Evolutionary conservation across 2,888 invertebrate genomes (phyloP), one percentile per base, ranked within the genome.

Genomic region (Amphipyra berbera): DNA sequence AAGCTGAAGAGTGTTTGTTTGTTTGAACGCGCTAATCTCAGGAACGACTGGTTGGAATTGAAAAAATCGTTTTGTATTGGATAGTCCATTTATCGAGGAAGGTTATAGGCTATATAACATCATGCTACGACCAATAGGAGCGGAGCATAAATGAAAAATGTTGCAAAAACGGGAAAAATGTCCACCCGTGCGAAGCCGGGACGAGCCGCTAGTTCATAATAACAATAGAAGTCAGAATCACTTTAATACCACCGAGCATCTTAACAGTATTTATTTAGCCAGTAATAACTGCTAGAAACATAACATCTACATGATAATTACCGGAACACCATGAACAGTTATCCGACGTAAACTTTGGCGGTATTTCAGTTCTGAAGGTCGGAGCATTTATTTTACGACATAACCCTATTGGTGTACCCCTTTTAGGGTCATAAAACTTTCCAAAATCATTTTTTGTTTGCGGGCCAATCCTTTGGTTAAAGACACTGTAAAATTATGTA

Each of bases 341-440:
- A 90, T 72, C 77, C 78, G 68, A 82, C 68, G 83, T 77, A 79
- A 79, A 73, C 79, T 82, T 79, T 78, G 85, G 81, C 86, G 86
- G 84, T 77, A 54, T 79, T 73, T 88, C 87, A 88, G 76, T 79
- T 66, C 61, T 70, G 68, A 81, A 78, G 63, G 75, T 68, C 64
- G 56, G 53, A 79, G 86, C 88, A 88, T 91, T 92, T 88, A 87
- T 87, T 92, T 93, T 90, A 93, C 85, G 81, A 83, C 85, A 74
- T 77, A 68, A 80, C 79, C 83, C 87, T 79, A 76, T 68, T 56
- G 57, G 68, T 86, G 71, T 86, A 91, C 87, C 91, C 90, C 90
- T 91, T n/a, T 93, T 89, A 83, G 84, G 76, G 87, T 79, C 87
- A 88, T 94, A 93, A 91, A 93, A 93, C 93, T 94, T 94, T 93